Evolutionary conservation across 1,140 invertebrate species (phyloP), one percentile per base, ranked within the genome.

Genomic region (Drosophila nikananu): DNA sequence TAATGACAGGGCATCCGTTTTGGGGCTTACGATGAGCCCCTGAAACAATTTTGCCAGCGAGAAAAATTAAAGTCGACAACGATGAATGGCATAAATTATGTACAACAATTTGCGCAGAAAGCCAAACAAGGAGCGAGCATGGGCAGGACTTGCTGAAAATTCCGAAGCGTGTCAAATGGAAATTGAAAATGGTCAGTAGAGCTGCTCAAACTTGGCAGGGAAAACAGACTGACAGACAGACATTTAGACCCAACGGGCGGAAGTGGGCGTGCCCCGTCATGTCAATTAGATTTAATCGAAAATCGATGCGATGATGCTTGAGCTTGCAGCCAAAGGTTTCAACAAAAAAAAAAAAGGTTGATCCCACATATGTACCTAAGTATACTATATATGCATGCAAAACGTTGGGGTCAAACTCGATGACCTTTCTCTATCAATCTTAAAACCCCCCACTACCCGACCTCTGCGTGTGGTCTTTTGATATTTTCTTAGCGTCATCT

Each of bases 251-350:
- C 8, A 30, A 30, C 3, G 71, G 62, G 30, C 37, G 55, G 35
- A 49, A 41, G 62, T 52, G 66, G 51, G 70, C 61, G 61, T 60
- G 62, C 6, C 41, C 25, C 59, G 58, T 60, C 62, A 68, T 63
- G 81, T 70, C 78, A 84, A 86, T 86, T 81, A 81, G 58, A 81
- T 72, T 58, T 82, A 81, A 86, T 77, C 63, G 82, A 78, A 86
- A 86, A 84, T 86, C 82, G 61, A 84, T 86, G 44, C 27, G 12
- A 25, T 55, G 54, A 58, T 59, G 67, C 37, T 48, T 55, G 42
- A 49, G 66, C 46, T 35, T 42, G 54, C 58, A 63, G 41, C 23
- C 23, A 77, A 68, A 86, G 83, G 84, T 76, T 77, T 74, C 66
- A 12, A 17, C 1, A 35, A 35, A 35, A 27, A 39, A 61, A 25